Base-by-base conservation (phyloP, 2,797 vertebrate species). In the Amniataba percoides region DNA sequence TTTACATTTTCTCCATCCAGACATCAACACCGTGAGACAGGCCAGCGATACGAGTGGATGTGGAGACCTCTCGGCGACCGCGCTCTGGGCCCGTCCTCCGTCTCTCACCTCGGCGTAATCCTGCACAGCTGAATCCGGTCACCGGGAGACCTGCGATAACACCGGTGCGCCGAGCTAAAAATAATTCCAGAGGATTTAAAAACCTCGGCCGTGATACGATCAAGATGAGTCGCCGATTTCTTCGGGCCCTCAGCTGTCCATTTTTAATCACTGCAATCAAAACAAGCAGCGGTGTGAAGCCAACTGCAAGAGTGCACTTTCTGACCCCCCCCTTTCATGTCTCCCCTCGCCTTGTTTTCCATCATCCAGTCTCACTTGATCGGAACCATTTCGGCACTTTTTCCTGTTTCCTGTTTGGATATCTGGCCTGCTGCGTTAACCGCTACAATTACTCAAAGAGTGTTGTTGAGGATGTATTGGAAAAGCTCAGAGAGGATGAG, bases 81-180 rank as follows among this genome's bases (percentile, higher is more conserved):
- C 66, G 3, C 70, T 70, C 66, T 63, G 77, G 57, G 77, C 80
- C 80, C 39, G 61, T 84, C 86, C 76, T 83, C 77, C 14, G 60
- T 64, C 81, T 92, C 86, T 86, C 91, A 90, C 91, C 91, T 93
- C 81, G 27, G 36, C 76, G 1, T 92, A 93, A 95, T 94, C 90
- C 89, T 81, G 72, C 87, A 83, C 92, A 94, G 88, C 89, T 94
- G 92, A 94, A 70, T 84, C 71, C 77, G 84, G 90, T 92, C 90
- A 86, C 79, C 63, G 36, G 68, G 74, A 87, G 58, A 86, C 81
- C 79, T 83, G 67, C 57, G 82, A 89, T 86, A 86, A 79, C 81
- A 68, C 62, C 25, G 40, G 7, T 21, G 63, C 76, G 71, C 46
- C 3, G 15, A 49, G 80, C 89, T 93, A 93, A 93, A 94, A 91